A percentile compares a stretch with the other conserved stretches of the same genome.
These are phyloP conservation scores for Caenorhabditis brenneri DNA, from an alignment of 1,140 invertebrate genomes.

Conservation along the genomic window DNA sequence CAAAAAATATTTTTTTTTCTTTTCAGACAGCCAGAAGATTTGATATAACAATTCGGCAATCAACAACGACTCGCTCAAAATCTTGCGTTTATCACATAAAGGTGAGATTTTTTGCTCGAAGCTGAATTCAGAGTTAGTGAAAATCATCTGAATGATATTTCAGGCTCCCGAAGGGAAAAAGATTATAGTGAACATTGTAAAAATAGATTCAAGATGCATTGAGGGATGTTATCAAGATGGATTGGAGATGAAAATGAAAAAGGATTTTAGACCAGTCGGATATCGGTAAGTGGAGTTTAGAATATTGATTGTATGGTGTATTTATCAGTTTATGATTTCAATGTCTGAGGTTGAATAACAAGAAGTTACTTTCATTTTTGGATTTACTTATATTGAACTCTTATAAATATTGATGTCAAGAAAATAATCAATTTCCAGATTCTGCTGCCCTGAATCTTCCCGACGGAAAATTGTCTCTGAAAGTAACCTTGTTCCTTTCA, in stretches of 20 bases:
- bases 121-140: neutral
- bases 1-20: neutral
- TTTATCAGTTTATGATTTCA: too few relatives aligned
- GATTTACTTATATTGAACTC: too few relatives aligned
- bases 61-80: slow-evolving; percentile 15
- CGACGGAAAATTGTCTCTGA: slow-evolving; percentile 35
- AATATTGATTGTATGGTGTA: too few relatives aligned
- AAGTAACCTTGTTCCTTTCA: slow-evolving; percentile 37
- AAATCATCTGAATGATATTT: neutral
- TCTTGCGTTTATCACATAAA: slow-evolving; percentile 50
- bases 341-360: too few relatives aligned
- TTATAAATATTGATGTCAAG: neutral
- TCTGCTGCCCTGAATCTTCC: slow-evolving; percentile 44
- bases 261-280: slow-evolving; percentile 45
- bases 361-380: too few relatives aligned
- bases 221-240: slow-evolving; percentile 49
- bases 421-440: slow-evolving; percentile 27
- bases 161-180: slow-evolving; percentile 50
- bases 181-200: slow-evolving; percentile 39
- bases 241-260: slow-evolving; percentile 47
- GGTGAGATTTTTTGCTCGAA: neutral
- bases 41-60: slow-evolving; percentile 45
- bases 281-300: too few relatives aligned
- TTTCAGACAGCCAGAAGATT: slow-evolving; percentile 30
- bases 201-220: slow-evolving; percentile 39